phyloP scores from a whole-genome alignment of 2,797 vertebrate genomes.

The Schizothorax lantsangensis region DNA sequence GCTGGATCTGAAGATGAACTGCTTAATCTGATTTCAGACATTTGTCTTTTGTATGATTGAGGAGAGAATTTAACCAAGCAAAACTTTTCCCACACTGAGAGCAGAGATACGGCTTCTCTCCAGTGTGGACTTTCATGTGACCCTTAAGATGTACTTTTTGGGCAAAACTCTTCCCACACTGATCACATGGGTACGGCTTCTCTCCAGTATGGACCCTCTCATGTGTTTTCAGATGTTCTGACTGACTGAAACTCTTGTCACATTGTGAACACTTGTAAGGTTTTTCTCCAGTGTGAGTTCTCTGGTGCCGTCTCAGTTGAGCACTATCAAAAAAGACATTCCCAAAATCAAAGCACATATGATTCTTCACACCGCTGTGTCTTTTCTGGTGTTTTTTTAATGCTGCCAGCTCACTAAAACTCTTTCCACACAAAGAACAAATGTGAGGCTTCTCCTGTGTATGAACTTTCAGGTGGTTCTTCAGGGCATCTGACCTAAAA shows the following conservation, averaged over 20 bases:
- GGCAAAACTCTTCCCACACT: neutral
- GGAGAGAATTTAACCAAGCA: neutral
- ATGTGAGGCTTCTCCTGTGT: neutral
- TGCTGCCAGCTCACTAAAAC: neutral
- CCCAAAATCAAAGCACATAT: constrained; percentile 4
- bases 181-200: neutral
- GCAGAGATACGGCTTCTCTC: neutral
- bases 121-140: neutral
- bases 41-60: neutral
- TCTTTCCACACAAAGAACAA: constrained; percentile 3
- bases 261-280: neutral
- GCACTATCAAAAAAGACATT: neutral
- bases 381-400: constrained; percentile 7
- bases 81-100: neutral
- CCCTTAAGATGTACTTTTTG: constrained; percentile 6
- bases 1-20: neutral
- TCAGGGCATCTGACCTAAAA: neutral
- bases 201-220: neutral
- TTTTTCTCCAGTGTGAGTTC: neutral
- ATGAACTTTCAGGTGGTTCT: constrained; percentile 1
- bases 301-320: neutral
- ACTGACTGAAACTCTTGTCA: neutral
- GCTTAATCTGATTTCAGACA: neutral
- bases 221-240: constrained; percentile 14
- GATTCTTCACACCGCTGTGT: constrained; percentile 4